Evolutionary conservation across 2,888 invertebrate species (phyloP).

Genomic region (Caenorhabditis imperialis): DNA sequence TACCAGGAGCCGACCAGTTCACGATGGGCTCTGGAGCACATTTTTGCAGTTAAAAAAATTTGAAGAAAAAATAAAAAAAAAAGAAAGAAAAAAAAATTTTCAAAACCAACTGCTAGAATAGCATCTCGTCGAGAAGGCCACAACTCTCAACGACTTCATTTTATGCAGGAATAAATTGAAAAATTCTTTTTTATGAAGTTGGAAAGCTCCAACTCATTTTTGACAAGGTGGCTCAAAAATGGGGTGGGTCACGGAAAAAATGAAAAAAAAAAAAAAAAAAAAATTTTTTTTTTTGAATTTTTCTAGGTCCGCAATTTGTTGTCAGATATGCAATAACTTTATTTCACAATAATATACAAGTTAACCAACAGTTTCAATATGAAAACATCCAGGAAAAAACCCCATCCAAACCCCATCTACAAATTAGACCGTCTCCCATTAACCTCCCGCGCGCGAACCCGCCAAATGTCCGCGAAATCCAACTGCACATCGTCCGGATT

Average conservation of each 20-base stretch:
- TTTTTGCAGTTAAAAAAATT: background rate
- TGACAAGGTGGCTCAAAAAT: no score
- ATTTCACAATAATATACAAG: no score
- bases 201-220: no score
- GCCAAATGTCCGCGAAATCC: constrained; percentile 66
- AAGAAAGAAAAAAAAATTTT: no score
- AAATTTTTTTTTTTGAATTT: no score
- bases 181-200: no score
- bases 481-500: constrained; percentile 47
- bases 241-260: no score
- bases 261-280: no score
- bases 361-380: no score
- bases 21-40: constrained; percentile 31
- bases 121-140: constrained; percentile 10
- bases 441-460: constrained; percentile 62
- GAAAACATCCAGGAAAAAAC: no score
- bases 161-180: background rate
- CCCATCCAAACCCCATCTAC: constrained; percentile 26
- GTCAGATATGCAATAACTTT: no score
- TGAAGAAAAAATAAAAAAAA: background rate
- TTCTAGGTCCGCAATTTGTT: no score
- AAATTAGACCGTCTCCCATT: constrained; percentile 63
- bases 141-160: constrained; percentile 18
- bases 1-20: constrained; percentile 33
- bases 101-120: constrained; percentile 20